Base-by-base conservation (phyloP, 30 jellyfish, hydroid and myxozoan genomes). In the Turritopsis rubra region DNA sequence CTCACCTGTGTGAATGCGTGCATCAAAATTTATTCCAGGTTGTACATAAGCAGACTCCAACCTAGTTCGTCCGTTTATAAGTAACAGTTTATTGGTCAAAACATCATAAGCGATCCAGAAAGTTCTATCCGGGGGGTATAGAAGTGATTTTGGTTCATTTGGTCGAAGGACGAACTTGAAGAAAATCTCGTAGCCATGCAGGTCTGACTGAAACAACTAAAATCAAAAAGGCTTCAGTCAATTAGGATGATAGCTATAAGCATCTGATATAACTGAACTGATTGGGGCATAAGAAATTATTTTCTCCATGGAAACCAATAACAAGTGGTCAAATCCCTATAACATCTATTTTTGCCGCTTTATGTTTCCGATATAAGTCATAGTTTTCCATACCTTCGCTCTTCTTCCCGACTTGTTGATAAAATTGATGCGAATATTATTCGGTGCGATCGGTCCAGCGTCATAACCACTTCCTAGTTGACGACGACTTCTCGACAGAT, bases 331-430 rank as follows among this genome's bases (percentile, higher is more conserved):
- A n/a, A n/a, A n/a, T n/a, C n/a, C n/a, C n/a, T n/a, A n/a, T n/a
- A n/a, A n/a, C n/a, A n/a, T n/a, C n/a, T n/a, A n/a, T n/a, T n/a
- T n/a, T n/a, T n/a, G n/a, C n/a, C n/a, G n/a, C n/a, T n/a, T n/a
- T n/a, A n/a, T n/a, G n/a, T 41, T 41, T 41, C 60, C 60, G 60
- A 41, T 13, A n/a, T n/a, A n/a, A n/a, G n/a, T n/a, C n/a, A n/a
- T n/a, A 18, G 21, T 60, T 60, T 60, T 16, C 41, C 93, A 73
- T 79, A 89, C 96, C 81, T 88, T 83, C 4, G 85, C 94, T 73
- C 82, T 88, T 53, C 96, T 85, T 8, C 96, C 96, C 1, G 96
- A 89, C 71, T 89, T 89, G 81, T 89, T 89, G 84, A 89, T 89
- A 52, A 89, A 84, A 72, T 82, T 89, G 75, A 89, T 84, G 60